A percentile compares a stretch with the other conserved stretches of the same genome.
Conservation (phyloP, 2,113 vertebrate species). For the Urocolius indicus region DNA sequence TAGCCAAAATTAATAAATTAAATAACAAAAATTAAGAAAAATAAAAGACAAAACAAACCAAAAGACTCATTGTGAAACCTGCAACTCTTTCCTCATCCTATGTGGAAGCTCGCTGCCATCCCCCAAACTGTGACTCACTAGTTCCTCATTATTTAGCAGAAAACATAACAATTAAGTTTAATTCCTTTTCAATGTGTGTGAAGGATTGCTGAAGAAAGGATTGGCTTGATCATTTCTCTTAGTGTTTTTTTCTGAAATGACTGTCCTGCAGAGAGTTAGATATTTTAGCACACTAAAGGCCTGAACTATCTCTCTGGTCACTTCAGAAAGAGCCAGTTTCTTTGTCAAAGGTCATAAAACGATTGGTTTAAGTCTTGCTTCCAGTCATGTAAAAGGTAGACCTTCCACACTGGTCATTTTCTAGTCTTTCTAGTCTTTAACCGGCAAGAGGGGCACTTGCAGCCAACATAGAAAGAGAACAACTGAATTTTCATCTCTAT, state of each 20-base stretch:
- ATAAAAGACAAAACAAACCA: background rate
- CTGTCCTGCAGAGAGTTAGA: background rate
- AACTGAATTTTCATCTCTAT: background rate
- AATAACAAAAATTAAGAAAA: background rate
- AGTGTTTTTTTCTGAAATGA: background rate
- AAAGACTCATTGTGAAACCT: fast-evolving
- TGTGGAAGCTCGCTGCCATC: background rate
- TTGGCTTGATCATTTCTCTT: background rate
- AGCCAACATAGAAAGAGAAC: background rate
- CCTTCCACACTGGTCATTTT: background rate
- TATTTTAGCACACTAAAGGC: background rate
- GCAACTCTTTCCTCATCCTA: background rate
- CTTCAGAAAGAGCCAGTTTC: background rate
- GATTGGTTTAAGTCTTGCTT: background rate
- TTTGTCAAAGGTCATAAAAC: background rate
- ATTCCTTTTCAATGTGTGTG: background rate
- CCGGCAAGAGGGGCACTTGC: background rate
- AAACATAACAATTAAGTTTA: background rate
- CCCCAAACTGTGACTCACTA: background rate
- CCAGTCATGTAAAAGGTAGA: background rate
- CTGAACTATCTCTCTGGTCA: background rate
- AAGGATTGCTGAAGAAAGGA: background rate
- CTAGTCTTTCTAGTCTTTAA: background rate
- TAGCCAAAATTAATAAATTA: background rate
- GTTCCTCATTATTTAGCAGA: background rate